These are phyloP conservation scores for Urocyon cinereoargenteus DNA, from an alignment of 2,797 vertebrate genomes.

Conservation along the genomic window DNA sequence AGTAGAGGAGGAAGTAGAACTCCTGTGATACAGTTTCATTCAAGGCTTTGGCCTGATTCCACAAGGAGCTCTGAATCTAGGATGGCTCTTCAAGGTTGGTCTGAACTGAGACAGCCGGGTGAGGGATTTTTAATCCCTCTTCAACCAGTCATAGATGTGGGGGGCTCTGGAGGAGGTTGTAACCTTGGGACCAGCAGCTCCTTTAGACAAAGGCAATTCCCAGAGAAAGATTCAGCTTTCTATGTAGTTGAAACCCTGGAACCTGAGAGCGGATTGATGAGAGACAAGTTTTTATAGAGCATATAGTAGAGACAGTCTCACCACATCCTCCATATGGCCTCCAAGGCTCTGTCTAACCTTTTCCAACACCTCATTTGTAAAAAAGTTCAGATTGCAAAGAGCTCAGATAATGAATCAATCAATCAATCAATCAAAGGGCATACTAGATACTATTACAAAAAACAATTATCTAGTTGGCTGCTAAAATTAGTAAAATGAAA, in stretches of 20 bases:
- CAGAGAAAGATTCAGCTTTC: neutral
- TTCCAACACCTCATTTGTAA: neutral
- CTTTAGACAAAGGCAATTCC: neutral
- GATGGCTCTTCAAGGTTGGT: neutral
- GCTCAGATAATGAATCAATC: neutral
- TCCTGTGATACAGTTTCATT: neutral
- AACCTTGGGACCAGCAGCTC: neutral
- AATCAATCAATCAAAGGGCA: neutral
- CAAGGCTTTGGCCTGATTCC: accelerated
- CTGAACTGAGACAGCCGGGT: neutral
- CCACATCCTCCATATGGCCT: neutral
- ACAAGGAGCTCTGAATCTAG: neutral
- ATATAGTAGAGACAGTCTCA: neutral
- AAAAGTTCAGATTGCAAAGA: neutral
- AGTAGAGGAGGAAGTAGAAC: too few relatives aligned
- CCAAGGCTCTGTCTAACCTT: neutral
- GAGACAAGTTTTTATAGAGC: neutral
- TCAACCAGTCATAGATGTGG: too few relatives aligned
- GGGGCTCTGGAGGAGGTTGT: neutral
- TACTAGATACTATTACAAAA: neutral
- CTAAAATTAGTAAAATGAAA: neutral
- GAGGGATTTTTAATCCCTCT: neutral
- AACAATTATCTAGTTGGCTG: neutral
- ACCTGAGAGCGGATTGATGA: neutral
- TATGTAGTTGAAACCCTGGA: neutral